Base-by-base conservation (phyloP, 1,140 invertebrate genomes). In the Zeugodacus cucurbitae region DNA sequence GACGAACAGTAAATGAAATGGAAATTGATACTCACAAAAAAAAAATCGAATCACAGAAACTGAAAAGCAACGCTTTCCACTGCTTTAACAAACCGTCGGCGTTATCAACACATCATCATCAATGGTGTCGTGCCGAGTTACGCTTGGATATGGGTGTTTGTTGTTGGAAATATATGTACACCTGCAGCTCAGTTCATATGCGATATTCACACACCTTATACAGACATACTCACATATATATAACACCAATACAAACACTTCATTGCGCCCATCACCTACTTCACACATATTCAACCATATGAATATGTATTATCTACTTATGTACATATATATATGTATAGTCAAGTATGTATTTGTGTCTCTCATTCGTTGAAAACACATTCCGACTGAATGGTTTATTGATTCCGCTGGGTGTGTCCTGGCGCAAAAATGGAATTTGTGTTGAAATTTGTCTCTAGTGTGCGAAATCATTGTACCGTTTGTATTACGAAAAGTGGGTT, bases 51-150 rank as follows among this genome's bases (percentile, higher is more conserved):
- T n/a, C 41, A 82, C 67, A 37, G 67, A 5, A 37, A 74, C 34
- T 82, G 41, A 82, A 82, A 44, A 26, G 41, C 41, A n/a, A 82
- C 74, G 22, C 41, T 82, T 82, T 44, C n/a, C 41, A 82, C 37
- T n/a, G 34, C 11, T 54, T 17, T n/a, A 22, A 44, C 74, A 44
- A 82, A 41, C 44, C 74, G 29, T 7, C 44, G 26, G 41, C 11
- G 41, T 26, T 48, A 82, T 82, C 74, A 48, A 48, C 74, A 82
- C 74, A 82, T 82, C 74, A 82, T 82, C 41, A 82, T 44, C 74
- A 82, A 48, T 74, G 67, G 8, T 34, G 67, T 54, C 74, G 32
- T 32, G 64, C 26, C 22, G 8, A 26, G 58, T 62, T 26, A 62
- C 26, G 26, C 26, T 62, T 62, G 48, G 3, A 48, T 14, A 48